Percentiles rank a stretch among this genome's conserved stretches.
These are phyloP conservation scores for Hoplostethus mediterraneus DNA, from an alignment of 2,797 vertebrate genomes.

Conservation along the genomic window DNA sequence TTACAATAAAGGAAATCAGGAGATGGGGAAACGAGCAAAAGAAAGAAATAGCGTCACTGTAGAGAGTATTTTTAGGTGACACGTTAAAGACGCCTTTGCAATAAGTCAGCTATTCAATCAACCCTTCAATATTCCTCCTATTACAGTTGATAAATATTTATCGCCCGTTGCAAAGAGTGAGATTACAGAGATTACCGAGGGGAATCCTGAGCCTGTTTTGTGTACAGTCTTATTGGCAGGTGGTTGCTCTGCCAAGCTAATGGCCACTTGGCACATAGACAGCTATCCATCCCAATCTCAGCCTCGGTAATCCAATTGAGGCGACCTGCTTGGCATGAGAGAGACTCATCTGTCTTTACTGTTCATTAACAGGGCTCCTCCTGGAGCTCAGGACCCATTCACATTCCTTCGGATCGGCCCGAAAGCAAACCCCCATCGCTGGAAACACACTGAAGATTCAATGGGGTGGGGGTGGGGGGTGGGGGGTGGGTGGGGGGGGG, in stretches of 20 bases:
- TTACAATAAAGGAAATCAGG: conserved; percentile 35
- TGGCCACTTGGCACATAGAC: conserved; percentile 81
- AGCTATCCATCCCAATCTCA: conserved; percentile 78
- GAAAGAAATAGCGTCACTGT: neutral
- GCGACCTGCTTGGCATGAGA: conserved; percentile 79
- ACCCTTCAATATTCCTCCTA: conserved; percentile 42
- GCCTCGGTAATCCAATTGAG: conserved; percentile 80
- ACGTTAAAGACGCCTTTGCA: conserved; percentile 17
- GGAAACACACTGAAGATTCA: conserved; percentile 29
- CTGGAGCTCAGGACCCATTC: conserved; percentile 56
- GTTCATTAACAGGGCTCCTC: conserved; percentile 77
- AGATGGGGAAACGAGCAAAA: conserved; percentile 28
- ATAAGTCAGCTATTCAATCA: conserved; percentile 35
- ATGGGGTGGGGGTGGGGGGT: neutral
- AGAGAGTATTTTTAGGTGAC: neutral
- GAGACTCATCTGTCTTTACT: conserved; percentile 81
- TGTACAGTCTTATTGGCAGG: conserved; percentile 63
- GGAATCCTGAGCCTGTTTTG: conserved; percentile 70
- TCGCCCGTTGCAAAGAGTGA: conserved; percentile 34
- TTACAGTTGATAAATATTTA: conserved; percentile 64
- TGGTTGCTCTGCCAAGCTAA: conserved; percentile 54
- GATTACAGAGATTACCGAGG: conserved; percentile 44
- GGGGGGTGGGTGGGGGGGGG: neutral
- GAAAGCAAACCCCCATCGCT: conserved; percentile 38
- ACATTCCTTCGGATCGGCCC: conserved; percentile 68